Evolutionary conservation across 2,797 vertebrate genomes (phyloP), one percentile per base, ranked within the genome.

Genomic region (Hippoglossus hippoglossus): DNA sequence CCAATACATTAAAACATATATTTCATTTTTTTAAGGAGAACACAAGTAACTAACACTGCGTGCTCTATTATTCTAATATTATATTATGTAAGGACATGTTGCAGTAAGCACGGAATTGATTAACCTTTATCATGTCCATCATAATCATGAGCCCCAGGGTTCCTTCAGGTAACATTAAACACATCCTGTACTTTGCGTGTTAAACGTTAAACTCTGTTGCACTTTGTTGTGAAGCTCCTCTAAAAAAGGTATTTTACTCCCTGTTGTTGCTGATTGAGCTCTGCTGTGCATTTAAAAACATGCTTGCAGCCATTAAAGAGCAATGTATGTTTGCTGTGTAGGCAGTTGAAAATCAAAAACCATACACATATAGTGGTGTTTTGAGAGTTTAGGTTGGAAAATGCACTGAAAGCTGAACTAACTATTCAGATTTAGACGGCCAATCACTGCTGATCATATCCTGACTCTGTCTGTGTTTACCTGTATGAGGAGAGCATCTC

Each of bases 371-470:
- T 47, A 19, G 2, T 39, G 12, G 5, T 63, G 21, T 12, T 64
- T 6, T 46, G 16, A 22, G 53, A 21, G 7, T 15, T 24, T 1
- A 36, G 11, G 15, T 53, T 53, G 50, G 50, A 36, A 21, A 63
- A 6, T 19, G 36, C 25, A 26, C 4, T 52, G 16, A 39, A 60
- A 63, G 24, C 5, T 25, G 61, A 53, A 12, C 13, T 3, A 71
- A 71, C 22, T 53, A 41, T 5, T 46, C 24, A 25, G 39, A 73
- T 64, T 56, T 22, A 26, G 11, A 57, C 34, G 58, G 25, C 31
- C 61, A 39, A 65, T 77, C 47, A 13, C 24, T 51, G 46, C 21
- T 64, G 31, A 74, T 68, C 54, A 28, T 41, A 26, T 31, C n/a
- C 26, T 15, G 28, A 52, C 51, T 62, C 26, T n/a, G 54, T 56